Evolutionary conservation across 2,888 invertebrate species (phyloP), one percentile per base, ranked within the genome.

Genomic region (Anorthoa munda): DNA sequence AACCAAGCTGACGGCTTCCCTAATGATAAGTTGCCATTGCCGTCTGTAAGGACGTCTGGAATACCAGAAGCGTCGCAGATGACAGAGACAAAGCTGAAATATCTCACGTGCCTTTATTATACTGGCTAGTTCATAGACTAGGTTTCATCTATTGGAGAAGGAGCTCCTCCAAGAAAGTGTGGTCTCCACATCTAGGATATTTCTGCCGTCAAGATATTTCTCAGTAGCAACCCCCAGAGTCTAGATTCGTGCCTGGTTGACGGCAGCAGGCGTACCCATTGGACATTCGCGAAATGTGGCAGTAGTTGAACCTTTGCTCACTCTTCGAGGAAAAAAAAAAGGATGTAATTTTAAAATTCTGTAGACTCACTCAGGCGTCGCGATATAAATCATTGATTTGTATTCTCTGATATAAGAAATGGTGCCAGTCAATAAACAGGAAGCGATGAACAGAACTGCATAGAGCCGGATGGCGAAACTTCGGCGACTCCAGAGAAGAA

Each of bases 321-420:
- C 21, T 4, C 13, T 21, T 13, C n/a, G 21, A 5, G 9, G n/a
- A n/a, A 23, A 48, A 23, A 23, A 18, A n/a, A 2, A 21, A 13
- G 13, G n/a, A 53, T 21, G 0, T 51, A n/a, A n/a, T 1, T 21
- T 17, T 39, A 46, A 39, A 39, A 51, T 17, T 51, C n/a, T 18
- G 21, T 46, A 4, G 68, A 81, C 89, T 87, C 56, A 89, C 89
- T 88, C 88, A 13, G 89, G 83, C 0, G 68, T 70, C 17, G 74
- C 0, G 0, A 83, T 0, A 56, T 74, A 63, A 17, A 82, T 26
- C 3, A 84, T 3, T 9, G 86, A 7, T 39, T 72, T 74, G 55
- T 80, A 88, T 7, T 80, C 77, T 4, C 72, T 77, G 11, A 79
- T 2, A 48, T 87, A 88, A 1, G 63, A 67, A 2, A 87, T 53